phyloP scores from a whole-genome alignment of 2,888 invertebrate species.

The Cephonodes hylas region DNA sequence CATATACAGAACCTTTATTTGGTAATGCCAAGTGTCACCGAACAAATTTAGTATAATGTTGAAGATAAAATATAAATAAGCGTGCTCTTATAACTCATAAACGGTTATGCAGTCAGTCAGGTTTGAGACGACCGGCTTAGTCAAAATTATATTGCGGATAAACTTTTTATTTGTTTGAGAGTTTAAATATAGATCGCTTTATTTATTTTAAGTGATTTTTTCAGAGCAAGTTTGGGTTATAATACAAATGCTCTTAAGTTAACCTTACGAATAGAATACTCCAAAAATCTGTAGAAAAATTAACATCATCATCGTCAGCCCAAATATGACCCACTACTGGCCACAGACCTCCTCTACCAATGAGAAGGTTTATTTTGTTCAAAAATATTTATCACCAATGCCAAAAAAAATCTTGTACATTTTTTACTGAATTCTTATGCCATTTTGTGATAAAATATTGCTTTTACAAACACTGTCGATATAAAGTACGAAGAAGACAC shows the following conservation, averaged over 20 bases:
- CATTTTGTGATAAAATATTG: background rate
- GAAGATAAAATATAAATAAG: constrained; percentile 25
- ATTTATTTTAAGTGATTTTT: no score
- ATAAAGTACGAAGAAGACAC: background rate
- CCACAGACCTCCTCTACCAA: no score
- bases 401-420: background rate
- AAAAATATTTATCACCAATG: no score
- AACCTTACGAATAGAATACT: no score
- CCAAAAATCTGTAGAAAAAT: no score
- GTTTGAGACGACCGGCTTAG: constrained; percentile 5
- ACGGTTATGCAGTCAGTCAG: constrained; percentile 22
- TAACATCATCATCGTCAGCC: no score
- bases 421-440: background rate
- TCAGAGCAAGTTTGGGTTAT: no score
- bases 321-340: no score
- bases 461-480: background rate
- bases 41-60: background rate
- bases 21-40: background rate
- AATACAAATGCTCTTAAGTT: no score
- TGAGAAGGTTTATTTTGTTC: no score
- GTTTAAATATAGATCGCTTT: no score
- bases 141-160: background rate
- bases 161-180: background rate
- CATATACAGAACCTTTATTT: background rate
- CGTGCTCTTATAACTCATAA: constrained; percentile 30